Base-by-base conservation (phyloP, 2,797 vertebrate species). In the Podarcis lilfordi region DNA sequence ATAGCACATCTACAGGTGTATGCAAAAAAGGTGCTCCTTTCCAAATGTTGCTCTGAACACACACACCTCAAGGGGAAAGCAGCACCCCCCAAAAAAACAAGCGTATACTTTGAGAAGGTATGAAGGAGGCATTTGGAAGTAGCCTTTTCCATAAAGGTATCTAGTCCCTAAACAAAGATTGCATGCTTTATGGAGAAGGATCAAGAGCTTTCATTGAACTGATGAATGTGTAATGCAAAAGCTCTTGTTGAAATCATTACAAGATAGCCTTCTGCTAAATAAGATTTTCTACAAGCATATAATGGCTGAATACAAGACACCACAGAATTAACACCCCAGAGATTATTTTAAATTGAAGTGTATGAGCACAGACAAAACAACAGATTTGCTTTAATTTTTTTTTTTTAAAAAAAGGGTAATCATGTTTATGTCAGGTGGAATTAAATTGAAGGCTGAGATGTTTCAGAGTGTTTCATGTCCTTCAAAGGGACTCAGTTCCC, bases 281-380 rank as follows among this genome's bases (percentile, higher is more conserved):
- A 79, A 90, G 89, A 86, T 74, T 90, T 85, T 71, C 35, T 80
- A 21, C 86, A 84, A 27, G 8, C 75, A 25, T 82, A n/a, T 77
- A 92, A 91, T 74, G 59, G 78, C 55, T 82, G 84, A 91, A 92
- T 80, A 85, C 79, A 64, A 83, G 80, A 85, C 29, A 86, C 50
- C 1, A 1, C 64, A 91, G 35, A 92, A 86, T 92, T 94, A 91
- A 92, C 84, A 84, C 92, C 81, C 35, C 21, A 55, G 89, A 91
- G 89, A 74, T 93, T 91, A 94, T 88, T 92, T 93, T 90, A 93
- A 94, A 94, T 93, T 91, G 80, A 94, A 93, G 78, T 88, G 93
- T 94, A 90, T 80, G 92, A 82, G 68, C 61, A 64, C 40, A 92
- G 92, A 84, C 92, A 92, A 92, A 80, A 91, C 79, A 80, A 90